These are phyloP conservation scores for Diglossa cyanea DNA, from an alignment of 2,797 vertebrate genomes.

Conservation along the genomic window DNA sequence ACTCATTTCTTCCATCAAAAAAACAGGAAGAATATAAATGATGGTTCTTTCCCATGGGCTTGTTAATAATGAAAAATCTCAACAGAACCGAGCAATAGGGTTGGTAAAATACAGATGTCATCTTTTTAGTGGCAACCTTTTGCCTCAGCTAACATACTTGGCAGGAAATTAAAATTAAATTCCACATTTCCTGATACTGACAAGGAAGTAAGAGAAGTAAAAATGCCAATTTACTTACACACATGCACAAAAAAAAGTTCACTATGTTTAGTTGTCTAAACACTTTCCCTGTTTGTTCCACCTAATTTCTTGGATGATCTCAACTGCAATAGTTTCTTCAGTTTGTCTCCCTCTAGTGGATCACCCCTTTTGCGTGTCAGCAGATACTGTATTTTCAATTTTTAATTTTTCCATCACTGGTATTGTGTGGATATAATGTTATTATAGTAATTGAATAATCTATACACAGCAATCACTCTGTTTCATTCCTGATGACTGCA, in stretches of 20 bases:
- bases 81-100: not conserved
- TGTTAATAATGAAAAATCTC: not conserved
- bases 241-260: not conserved
- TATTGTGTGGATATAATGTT: not conserved
- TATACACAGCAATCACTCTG: not conserved
- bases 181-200: not conserved
- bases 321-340: not conserved
- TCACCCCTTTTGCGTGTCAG: not conserved
- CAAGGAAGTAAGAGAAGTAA: not conserved
- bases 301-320: not conserved
- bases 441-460: not conserved
- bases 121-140: not conserved
- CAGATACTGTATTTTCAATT: not conserved
- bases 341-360: conserved; percentile 13
- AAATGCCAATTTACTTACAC: not conserved
- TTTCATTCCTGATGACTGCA: not conserved
- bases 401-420: not conserved
- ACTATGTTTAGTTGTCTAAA: not conserved
- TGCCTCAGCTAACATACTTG: not conserved
- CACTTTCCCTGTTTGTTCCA: not conserved
- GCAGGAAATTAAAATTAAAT: not conserved
- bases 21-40: not conserved
- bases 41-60: not conserved
- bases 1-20: not conserved
- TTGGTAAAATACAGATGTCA: not conserved